Conservation (phyloP, 2,797 vertebrate species). For the Nyctalus aviator region DNA sequence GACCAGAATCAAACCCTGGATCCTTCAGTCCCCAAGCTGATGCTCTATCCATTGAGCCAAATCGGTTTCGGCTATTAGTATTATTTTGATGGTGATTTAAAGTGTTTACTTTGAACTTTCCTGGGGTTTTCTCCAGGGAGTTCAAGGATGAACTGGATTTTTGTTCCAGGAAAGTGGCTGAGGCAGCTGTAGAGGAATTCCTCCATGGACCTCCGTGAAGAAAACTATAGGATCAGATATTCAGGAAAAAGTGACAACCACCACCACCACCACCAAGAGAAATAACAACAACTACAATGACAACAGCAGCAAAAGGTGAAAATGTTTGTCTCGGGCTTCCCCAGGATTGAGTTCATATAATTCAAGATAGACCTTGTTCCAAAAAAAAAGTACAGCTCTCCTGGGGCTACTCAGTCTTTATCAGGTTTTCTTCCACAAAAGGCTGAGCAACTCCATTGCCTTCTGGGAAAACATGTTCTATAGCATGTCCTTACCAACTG, state of each 20-base stretch:
- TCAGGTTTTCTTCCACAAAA: constrained; percentile 41
- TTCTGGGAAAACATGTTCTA: constrained; percentile 60
- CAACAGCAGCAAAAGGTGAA: neutral
- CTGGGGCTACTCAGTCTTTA: constrained; percentile 32
- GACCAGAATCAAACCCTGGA: too few relatives aligned
- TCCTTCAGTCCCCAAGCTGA: too few relatives aligned
- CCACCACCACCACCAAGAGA: neutral
- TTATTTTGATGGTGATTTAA: constrained; percentile 24
- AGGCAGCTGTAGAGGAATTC: neutral
- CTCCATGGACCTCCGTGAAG: neutral
- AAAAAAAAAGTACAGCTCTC: constrained; percentile 59
- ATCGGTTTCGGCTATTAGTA: too few relatives aligned
- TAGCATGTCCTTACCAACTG: neutral
- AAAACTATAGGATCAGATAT: neutral
- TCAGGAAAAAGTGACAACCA: neutral
- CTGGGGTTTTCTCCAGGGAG: neutral
- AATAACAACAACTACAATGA: neutral
- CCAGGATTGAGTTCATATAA: neutral
- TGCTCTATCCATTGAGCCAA: too few relatives aligned
- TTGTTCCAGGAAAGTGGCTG: neutral
- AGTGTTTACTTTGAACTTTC: neutral
- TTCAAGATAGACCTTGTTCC: constrained; percentile 47
- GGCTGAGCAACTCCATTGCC: constrained; percentile 4
- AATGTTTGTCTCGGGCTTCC: constrained; percentile 9
- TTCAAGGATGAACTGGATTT: neutral